A percentile compares a stretch with the other conserved stretches of the same genome.
phyloP scores from a whole-genome alignment of 2,113 vertebrate genomes.

The Pitta sordida region DNA sequence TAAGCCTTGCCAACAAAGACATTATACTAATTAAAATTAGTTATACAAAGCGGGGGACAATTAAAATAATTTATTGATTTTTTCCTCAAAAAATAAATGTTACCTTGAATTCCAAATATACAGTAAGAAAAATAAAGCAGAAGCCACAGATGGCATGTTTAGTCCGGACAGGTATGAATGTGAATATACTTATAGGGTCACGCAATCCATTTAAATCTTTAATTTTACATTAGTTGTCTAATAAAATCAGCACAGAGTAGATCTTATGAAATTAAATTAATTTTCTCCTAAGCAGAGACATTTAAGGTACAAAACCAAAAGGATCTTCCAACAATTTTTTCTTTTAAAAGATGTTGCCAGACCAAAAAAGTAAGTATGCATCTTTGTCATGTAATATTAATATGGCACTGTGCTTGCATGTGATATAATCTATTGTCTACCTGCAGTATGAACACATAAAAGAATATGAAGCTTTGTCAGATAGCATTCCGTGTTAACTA shows the following conservation, averaged over 20 bases:
- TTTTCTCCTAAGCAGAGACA: not conserved
- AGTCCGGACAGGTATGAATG: not conserved
- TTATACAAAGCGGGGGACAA: slow-evolving; percentile 58
- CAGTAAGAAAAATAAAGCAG: slow-evolving; percentile 43
- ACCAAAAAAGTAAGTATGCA: not conserved
- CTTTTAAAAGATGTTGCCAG: not conserved
- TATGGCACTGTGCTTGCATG: not conserved
- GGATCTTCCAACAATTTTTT: not conserved
- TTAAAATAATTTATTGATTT: slow-evolving; percentile 70
- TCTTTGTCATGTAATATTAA: not conserved
- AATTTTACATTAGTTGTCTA: not conserved
- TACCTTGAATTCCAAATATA: slow-evolving; percentile 57
- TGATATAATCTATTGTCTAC: not conserved
- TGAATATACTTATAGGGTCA: not conserved
- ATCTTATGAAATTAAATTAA: slow-evolving; percentile 15
- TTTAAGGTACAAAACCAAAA: not conserved
- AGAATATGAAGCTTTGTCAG: not conserved
- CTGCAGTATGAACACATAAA: not conserved
- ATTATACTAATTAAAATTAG: slow-evolving; percentile 69
- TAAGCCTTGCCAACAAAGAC: slow-evolving; percentile 69
- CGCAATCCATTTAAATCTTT: slow-evolving; percentile 17
- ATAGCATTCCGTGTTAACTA: not conserved
- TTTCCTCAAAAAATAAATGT: slow-evolving; percentile 49
- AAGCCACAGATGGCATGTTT: slow-evolving; percentile 21
- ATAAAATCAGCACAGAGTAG: not conserved